Evolutionary conservation across 2,113 vertebrate species (phyloP).

Genomic region (Lanius ludovicianus): DNA sequence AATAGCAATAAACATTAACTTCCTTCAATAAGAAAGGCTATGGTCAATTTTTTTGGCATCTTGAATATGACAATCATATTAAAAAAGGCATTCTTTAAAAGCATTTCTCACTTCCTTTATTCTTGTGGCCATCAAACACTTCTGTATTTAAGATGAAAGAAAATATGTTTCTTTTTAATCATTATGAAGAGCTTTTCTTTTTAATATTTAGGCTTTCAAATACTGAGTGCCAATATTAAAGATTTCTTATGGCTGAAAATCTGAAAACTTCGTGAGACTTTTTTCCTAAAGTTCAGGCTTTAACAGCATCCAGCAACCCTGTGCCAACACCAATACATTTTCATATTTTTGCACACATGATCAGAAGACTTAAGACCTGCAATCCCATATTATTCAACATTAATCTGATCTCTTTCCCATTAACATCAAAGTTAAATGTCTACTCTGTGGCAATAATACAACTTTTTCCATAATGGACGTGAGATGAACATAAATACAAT

Average conservation of each 20-base stretch:
- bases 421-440: background rate
- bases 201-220: background rate
- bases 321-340: background rate
- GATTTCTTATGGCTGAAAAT: background rate
- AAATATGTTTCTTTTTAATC: background rate
- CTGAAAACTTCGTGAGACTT: background rate
- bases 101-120: background rate
- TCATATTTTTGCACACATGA: background rate
- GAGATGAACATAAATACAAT: background rate
- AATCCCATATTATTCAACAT: background rate
- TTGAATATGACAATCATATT: background rate
- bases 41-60: background rate
- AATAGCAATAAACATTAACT: background rate
- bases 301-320: background rate
- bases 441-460: background rate
- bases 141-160: conserved; percentile 16
- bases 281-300: background rate
- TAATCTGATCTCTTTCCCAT: background rate
- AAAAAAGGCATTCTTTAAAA: background rate
- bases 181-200: background rate
- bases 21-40: background rate
- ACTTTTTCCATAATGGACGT: background rate
- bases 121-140: background rate
- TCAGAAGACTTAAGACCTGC: background rate
- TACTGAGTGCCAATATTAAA: background rate